phyloP scores from a whole-genome alignment of 2,797 vertebrate genomes.

The Gambelia wislizenii region DNA sequence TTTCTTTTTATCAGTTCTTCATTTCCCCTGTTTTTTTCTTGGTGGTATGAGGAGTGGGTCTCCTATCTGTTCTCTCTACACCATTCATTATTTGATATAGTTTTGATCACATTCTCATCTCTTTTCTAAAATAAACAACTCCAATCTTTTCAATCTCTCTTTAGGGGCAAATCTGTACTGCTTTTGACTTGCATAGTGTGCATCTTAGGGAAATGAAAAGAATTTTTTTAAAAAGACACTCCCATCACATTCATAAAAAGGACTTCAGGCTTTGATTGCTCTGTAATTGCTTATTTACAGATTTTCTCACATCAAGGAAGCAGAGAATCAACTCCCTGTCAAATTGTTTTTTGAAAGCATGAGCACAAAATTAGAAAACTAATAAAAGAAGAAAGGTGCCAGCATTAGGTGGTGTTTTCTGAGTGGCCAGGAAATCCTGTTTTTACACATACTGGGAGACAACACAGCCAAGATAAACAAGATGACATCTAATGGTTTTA shows the following conservation, averaged over 20 bases:
- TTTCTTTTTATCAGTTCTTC: conserved; percentile 40
- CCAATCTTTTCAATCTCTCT: conserved; percentile 35
- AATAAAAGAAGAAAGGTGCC: conserved; percentile 53
- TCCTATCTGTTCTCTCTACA: conserved; percentile 21
- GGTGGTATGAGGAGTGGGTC: not conserved
- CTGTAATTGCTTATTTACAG: conserved; percentile 53
- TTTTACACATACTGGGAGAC: conserved; percentile 18
- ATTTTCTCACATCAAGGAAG: conserved; percentile 25
- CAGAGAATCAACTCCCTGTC: conserved; percentile 45
- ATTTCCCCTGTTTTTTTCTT: conserved; percentile 19
- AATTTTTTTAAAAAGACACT: conserved; percentile 19
- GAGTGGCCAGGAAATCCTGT: conserved; percentile 35
- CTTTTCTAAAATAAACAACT: conserved; percentile 39
- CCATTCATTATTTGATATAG: conserved; percentile 27
- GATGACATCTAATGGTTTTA: conserved; percentile 16
- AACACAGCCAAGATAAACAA: conserved; percentile 28
- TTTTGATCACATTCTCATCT: conserved; percentile 39
- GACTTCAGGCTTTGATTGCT: conserved; percentile 40
- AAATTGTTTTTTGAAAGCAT: conserved; percentile 27
- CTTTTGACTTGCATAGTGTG: conserved; percentile 10
- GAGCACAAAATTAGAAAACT: conserved; percentile 59
- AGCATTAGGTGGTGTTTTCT: conserved; percentile 37
- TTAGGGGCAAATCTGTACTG: conserved; percentile 9
- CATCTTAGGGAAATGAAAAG: conserved; percentile 20
- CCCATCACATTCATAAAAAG: conserved; percentile 22